Evolutionary conservation across 2,113 vertebrate species (phyloP).

Genomic region (Diglossa brunneiventris): DNA sequence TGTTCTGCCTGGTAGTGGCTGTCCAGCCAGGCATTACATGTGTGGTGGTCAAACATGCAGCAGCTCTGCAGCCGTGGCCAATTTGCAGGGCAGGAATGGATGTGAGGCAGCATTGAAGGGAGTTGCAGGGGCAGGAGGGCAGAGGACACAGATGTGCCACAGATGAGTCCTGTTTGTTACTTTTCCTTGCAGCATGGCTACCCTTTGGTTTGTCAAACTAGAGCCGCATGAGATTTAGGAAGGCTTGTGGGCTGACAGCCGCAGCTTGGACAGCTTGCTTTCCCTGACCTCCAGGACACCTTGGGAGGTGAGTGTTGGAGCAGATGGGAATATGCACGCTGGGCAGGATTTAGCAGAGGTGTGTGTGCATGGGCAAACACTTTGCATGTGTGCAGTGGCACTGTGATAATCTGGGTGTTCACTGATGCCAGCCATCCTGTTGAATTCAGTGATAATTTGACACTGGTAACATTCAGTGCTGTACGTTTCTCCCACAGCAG

Average conservation of each 20-base stretch:
- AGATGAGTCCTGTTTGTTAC: not conserved
- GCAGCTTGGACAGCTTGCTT: not conserved
- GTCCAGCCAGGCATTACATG: not conserved
- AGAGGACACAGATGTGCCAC: not conserved
- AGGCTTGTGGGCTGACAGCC: not conserved
- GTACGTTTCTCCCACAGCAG: not conserved
- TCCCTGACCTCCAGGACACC: not conserved
- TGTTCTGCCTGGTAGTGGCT: not conserved
- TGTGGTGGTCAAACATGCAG: not conserved
- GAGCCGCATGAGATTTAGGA: not conserved
- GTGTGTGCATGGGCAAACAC: not conserved
- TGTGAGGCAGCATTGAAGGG: not conserved
- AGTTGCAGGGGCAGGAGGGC: not conserved
- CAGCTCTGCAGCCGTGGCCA: not conserved
- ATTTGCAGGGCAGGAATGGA: rapidly evolving
- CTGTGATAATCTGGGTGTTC: not conserved
- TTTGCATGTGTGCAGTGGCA: rapidly evolving
- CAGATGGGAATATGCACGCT: not conserved
- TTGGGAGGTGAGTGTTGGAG: not conserved
- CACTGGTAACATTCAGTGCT: not conserved
- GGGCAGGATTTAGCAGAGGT: not conserved
- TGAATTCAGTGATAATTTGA: not conserved
- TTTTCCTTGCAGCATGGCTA: not conserved
- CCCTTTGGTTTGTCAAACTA: not conserved
- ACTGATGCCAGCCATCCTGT: rapidly evolving